Conservation (phyloP, 1,140 invertebrate genomes). For the Sycophaga agraensis region DNA sequence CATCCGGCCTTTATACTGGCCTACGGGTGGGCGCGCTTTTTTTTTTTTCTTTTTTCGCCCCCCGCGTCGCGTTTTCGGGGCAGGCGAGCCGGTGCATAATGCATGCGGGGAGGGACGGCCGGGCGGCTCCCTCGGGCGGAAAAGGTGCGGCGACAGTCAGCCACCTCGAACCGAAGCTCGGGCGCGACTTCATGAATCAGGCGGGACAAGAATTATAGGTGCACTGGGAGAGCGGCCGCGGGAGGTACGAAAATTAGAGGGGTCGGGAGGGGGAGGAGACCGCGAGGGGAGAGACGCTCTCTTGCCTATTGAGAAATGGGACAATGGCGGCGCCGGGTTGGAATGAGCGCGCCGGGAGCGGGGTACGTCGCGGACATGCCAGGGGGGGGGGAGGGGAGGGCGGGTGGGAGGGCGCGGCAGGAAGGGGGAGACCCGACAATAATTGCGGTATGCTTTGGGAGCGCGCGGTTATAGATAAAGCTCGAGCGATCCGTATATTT, state of each 20-base stretch:
- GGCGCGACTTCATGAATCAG: background rate
- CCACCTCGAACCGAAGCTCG: too few species aligned
- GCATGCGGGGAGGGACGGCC: background rate
- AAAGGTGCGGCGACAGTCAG: too few species aligned
- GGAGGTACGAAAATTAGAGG: conserved; percentile 10
- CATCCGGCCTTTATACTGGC: background rate
- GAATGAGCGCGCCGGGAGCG: background rate
- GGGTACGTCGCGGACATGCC: too few species aligned
- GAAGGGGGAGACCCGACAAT: background rate
- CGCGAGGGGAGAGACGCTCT: too few species aligned
- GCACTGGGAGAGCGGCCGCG: background rate
- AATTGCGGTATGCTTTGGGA: conserved; percentile 4
- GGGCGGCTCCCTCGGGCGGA: background rate
- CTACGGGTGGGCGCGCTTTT: background rate
- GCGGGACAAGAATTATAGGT: background rate
- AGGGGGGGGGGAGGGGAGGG: background rate
- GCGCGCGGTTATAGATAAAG: background rate
- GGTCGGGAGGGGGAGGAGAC: too few species aligned
- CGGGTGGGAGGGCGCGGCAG: background rate
- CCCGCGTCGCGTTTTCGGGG: too few species aligned
- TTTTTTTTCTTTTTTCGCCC: too few species aligned
- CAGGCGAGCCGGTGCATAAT: too few species aligned
- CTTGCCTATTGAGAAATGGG: background rate
- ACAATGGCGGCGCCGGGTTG: background rate
- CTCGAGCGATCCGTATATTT: conserved; percentile 16